A percentile compares a stretch with the other conserved stretches of the same genome.
Evolutionary conservation across 2,113 vertebrate genomes (phyloP).

Genomic region (Strix uralensis): DNA sequence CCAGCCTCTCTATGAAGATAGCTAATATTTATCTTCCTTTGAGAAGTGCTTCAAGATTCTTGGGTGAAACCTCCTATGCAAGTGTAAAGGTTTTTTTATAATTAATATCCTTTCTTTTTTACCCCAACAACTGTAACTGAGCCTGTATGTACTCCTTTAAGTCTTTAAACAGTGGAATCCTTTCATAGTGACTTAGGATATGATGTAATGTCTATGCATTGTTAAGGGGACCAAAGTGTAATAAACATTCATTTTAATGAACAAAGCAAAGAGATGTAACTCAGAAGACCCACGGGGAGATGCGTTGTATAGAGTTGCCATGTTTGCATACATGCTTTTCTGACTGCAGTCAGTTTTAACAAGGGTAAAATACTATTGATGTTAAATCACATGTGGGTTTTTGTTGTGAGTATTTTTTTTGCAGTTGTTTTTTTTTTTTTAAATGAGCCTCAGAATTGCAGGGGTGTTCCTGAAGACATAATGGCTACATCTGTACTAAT

Average conservation of each 20-base stretch:
- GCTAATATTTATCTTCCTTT: not conserved
- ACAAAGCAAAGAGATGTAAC: slow-evolving; percentile 60
- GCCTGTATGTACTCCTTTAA: slow-evolving; percentile 23
- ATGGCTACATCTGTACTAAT: slow-evolving; percentile 39
- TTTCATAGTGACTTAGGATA: slow-evolving; percentile 64
- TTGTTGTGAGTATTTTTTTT: not conserved
- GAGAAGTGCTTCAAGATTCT: not conserved
- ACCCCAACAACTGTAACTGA: not conserved
- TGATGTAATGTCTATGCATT: slow-evolving; percentile 63
- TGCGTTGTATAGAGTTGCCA: slow-evolving; percentile 32
- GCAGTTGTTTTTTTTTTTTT: not conserved
- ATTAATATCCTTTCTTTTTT: not conserved
- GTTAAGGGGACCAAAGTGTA: slow-evolving; percentile 42
- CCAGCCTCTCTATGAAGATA: not conserved
- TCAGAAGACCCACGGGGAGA: slow-evolving; percentile 45
- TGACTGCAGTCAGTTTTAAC: slow-evolving; percentile 58
- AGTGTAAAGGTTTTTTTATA: not conserved
- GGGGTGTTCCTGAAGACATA: slow-evolving; percentile 27
- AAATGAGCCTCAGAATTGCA: slow-evolving; percentile 11
- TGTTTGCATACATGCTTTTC: slow-evolving; percentile 59
- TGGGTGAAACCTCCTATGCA: not conserved
- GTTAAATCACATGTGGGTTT: slow-evolving; percentile 49
- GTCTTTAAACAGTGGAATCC: slow-evolving; percentile 21
- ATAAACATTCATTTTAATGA: slow-evolving; percentile 58
- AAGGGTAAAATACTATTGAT: slow-evolving; percentile 60